Evolutionary conservation across 1,140 invertebrate species (phyloP).

Genomic region (Cotesia glomerata): DNA sequence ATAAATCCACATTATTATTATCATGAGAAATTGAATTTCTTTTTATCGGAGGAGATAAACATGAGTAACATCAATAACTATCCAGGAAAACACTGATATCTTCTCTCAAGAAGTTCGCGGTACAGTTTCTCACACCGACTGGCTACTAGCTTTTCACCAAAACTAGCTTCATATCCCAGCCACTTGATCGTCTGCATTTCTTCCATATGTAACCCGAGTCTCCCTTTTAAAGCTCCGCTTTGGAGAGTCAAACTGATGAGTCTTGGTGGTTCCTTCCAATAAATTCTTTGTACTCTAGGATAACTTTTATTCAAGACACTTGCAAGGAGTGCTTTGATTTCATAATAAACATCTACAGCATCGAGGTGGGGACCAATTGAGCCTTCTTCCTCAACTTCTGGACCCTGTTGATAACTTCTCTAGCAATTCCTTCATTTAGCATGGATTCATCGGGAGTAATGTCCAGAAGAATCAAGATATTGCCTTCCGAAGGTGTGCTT

Average conservation of each 20-base stretch:
- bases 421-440: conserved; percentile 88
- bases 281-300: conserved; percentile 74
- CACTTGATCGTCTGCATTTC: conserved; percentile 77
- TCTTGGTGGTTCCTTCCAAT: conserved; percentile 86
- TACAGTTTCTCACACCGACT: no score
- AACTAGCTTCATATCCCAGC: conserved; percentile 67
- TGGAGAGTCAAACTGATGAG: conserved; percentile 67
- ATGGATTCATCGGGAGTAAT: conserved; percentile 85
- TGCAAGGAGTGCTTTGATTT: conserved; percentile 67
- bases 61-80: no score
- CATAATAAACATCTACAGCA: conserved; percentile 84
- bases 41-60: no score
- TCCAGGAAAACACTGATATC: no score
- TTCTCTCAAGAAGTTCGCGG: no score
- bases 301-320: conserved; percentile 72
- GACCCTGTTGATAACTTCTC: conserved; percentile 95
- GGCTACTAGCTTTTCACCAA: conserved; percentile 64
- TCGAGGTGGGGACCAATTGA: conserved; percentile 90
- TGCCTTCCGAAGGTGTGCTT: conserved; percentile 89
- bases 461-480: conserved; percentile 81
- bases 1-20: no score
- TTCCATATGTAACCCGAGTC: conserved; percentile 71
- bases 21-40: no score
- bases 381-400: conserved; percentile 98
- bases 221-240: conserved; percentile 59